A percentile compares a stretch with the other conserved stretches of the same genome.
phyloP scores from a whole-genome alignment of 1,140 invertebrate species.

The Argopecten irradians region DNA sequence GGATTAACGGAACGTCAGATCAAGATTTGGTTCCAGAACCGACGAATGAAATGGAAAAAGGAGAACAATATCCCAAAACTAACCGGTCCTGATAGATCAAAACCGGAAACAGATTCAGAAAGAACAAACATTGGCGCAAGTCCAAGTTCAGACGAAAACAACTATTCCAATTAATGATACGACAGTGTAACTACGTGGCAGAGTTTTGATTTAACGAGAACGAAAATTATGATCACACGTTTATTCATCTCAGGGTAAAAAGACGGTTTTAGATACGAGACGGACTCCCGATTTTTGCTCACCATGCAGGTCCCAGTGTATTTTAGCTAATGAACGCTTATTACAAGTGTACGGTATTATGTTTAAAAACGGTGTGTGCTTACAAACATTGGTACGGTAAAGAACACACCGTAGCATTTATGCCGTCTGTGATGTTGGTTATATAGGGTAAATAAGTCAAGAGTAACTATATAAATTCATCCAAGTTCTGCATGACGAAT shows the following conservation, averaged over 20 bases:
- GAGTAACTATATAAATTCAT: not conserved
- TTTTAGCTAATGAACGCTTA: not conserved
- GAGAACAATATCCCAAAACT: slow-evolving; percentile 74
- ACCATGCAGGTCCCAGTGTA: not conserved
- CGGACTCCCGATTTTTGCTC: slow-evolving; percentile 14
- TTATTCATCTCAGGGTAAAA: slow-evolving; percentile 3
- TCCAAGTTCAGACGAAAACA: slow-evolving; percentile 52
- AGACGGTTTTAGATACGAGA: not conserved
- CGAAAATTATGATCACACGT: not conserved
- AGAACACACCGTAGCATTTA: not conserved
- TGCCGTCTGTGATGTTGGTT: not conserved
- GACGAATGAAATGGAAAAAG: slow-evolving; percentile 99
- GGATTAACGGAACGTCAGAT: slow-evolving; percentile 93
- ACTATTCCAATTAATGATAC: slow-evolving; percentile 44
- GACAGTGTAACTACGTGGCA: not conserved
- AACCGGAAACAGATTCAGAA: slow-evolving; percentile 65
- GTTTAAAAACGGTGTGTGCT: not conserved
- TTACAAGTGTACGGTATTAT: not conserved
- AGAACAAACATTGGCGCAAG: slow-evolving; percentile 51
- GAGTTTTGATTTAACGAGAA: slow-evolving; percentile 18
- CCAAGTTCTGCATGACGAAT: no score
- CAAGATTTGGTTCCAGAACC: slow-evolving; percentile 92
- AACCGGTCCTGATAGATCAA: slow-evolving; percentile 67
- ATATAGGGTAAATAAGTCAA: slow-evolving; percentile 13
- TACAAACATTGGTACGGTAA: not conserved